A percentile compares a stretch with the other conserved stretches of the same genome.
These are phyloP conservation scores for Oceanites oceanicus DNA, from an alignment of 2,113 vertebrate species.

Conservation along the genomic window DNA sequence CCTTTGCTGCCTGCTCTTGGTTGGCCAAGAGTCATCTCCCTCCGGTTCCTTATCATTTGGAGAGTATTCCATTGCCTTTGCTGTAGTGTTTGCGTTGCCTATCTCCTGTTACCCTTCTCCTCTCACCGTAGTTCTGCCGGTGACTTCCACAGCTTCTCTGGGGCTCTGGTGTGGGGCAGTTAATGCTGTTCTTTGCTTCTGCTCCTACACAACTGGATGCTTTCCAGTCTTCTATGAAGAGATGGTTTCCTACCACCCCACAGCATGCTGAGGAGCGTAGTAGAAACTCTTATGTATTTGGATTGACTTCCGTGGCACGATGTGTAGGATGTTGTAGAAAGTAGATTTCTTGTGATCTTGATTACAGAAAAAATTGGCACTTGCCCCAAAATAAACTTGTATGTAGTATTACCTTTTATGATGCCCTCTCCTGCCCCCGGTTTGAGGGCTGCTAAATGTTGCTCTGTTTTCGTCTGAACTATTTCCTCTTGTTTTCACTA, in stretches of 20 bases:
- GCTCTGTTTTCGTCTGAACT: background rate
- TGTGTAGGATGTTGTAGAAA: background rate
- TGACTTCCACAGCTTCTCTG: background rate
- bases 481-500: background rate
- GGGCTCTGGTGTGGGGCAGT: background rate
- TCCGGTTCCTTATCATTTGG: fast-evolving
- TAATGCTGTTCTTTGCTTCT: background rate
- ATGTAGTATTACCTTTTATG: background rate
- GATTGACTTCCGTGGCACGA: background rate
- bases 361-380: background rate
- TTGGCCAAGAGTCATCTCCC: background rate
- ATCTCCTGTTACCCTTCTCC: background rate
- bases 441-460: background rate
- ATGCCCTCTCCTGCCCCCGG: fast-evolving
- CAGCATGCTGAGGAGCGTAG: background rate
- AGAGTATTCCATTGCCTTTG: background rate
- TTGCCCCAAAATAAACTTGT: background rate
- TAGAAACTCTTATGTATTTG: background rate
- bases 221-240: background rate
- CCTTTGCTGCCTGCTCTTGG: background rate
- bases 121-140: background rate
- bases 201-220: background rate
- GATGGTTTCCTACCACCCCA: background rate
- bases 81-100: background rate
- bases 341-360: background rate